Conservation (phyloP, 92 coral and sea anemone species). For the Epizoanthus scotinus region DNA sequence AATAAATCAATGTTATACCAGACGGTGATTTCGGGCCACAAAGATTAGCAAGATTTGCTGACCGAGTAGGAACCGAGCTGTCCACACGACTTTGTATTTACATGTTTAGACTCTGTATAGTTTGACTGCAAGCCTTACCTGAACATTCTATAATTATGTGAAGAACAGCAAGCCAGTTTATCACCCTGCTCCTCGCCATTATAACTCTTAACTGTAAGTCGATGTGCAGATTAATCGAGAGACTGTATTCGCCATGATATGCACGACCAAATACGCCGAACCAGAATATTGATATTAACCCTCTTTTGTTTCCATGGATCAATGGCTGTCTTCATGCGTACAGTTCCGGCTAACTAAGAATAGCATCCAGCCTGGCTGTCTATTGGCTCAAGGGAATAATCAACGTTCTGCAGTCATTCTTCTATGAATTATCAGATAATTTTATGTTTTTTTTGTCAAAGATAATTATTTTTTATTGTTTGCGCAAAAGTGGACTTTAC, state of each 20-base stretch:
- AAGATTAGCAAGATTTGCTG: too few relatives aligned
- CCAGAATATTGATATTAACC: neutral
- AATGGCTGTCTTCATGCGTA: neutral
- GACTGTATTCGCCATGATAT: neutral
- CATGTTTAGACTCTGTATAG: too few relatives aligned
- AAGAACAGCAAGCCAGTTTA: slow-evolving; percentile 10
- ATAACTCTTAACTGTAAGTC: neutral
- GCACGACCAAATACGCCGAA: neutral
- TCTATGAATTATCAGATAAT: neutral
- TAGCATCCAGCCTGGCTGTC: too few relatives aligned
- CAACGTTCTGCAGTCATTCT: too few relatives aligned
- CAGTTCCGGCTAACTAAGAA: neutral
- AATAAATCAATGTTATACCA: too few relatives aligned
- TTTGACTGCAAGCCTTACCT: neutral
- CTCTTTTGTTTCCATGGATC: slow-evolving; percentile 21
- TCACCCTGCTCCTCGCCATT: neutral
- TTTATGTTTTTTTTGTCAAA: neutral
- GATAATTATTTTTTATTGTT: neutral
- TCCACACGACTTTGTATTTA: too few relatives aligned
- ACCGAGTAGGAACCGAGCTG: too few relatives aligned
- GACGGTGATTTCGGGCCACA: too few relatives aligned
- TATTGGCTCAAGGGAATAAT: too few relatives aligned
- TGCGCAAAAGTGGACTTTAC: neutral
- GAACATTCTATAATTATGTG: neutral
- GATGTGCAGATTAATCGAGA: neutral